Percentiles rank a stretch among this genome's conserved stretches.
These are phyloP conservation scores for Diplodus puntazzo DNA, from an alignment of 2,797 vertebrate species.

Conservation along the genomic window DNA sequence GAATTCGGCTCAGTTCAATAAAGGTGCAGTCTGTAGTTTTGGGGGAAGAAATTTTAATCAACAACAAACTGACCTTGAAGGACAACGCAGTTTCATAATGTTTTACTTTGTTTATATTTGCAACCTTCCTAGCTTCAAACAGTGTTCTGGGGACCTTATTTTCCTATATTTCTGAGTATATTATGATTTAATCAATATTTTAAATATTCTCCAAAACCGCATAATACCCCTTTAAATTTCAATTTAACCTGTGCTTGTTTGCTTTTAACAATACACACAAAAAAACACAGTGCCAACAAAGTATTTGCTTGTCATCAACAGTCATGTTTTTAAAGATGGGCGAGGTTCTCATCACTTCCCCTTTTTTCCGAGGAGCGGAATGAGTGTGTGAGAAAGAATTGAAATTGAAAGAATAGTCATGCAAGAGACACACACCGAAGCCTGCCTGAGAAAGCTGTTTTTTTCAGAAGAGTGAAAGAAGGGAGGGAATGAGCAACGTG, in stretches of 20 bases:
- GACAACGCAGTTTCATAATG: too few species aligned
- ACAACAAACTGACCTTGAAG: too few species aligned
- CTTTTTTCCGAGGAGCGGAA: slow-evolving; percentile 20
- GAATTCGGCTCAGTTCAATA: slow-evolving; percentile 9
- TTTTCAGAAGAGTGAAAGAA: neutral
- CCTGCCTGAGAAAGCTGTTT: slow-evolving; percentile 15
- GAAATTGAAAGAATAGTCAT: slow-evolving; percentile 22
- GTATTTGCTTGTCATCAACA: neutral
- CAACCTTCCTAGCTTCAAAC: too few species aligned
- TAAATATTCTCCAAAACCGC: too few species aligned
- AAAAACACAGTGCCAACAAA: neutral
- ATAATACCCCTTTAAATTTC: slow-evolving; percentile 2
- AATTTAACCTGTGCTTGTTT: neutral
- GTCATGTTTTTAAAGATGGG: neutral
- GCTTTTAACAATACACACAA: too few species aligned
- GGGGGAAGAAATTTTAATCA: too few species aligned
- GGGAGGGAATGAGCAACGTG: slow-evolving; percentile 32
- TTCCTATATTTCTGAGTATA: too few species aligned
- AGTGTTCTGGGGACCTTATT: too few species aligned
- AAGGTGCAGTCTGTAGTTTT: too few species aligned
- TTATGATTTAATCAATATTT: too few species aligned
- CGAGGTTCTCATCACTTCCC: slow-evolving; percentile 36
- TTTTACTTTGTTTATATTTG: too few species aligned
- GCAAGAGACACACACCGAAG: slow-evolving; percentile 6
- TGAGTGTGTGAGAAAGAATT: neutral